Base-by-base conservation (phyloP, 2,797 vertebrate species). In the Hoplostethus atlanticus region DNA sequence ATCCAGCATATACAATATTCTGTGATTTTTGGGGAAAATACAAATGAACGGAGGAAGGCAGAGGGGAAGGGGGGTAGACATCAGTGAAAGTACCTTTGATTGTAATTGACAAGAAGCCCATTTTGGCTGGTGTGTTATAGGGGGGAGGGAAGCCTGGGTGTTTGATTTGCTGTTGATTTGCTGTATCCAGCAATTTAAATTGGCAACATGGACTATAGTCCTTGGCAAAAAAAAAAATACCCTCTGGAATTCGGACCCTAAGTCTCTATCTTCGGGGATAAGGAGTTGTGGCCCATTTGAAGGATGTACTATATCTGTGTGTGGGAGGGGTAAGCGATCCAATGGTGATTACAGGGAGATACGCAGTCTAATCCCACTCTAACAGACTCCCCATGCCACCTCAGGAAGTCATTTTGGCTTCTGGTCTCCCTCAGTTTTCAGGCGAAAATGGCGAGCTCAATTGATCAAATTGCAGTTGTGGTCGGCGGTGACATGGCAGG, bases 91-190 rank as follows among this genome's bases (percentile, higher is more conserved):
- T 92, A 90, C 59, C 77, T 95, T 96, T 97, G 95, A 97, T 97
- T 96, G 93, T 96, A 97, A 97, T 95, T 95, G 96, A 96, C 95
- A 95, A 94, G 93, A 93, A 94, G 95, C 92, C 91, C 91, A 55
- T 96, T 97, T 87, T 92, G 94, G 91, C 92, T 90, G 77, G 76
- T 50, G 48, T 68, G 63, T 47, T 64, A 34, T 56, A 69, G 74
- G 81, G 42, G 91, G 93, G 92, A 91, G 92, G 93, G 92, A 92
- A 88, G 93, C 91, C 88, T 93, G 94, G 94, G 91, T 89, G 93
- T 97, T 96, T 96, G 96, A 96, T 97, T 96, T 94, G 91, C 93
- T 75, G 92, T 91, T 97, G 96, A 97, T 97, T 97, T 86, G 57
- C 55, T 63, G 66, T 79, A 95, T 94, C 92, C 92, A 80, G 91